Conservation (phyloP, 30 jellyfish, hydroid and myxozoan species). For the Aurelia coerulea region DNA sequence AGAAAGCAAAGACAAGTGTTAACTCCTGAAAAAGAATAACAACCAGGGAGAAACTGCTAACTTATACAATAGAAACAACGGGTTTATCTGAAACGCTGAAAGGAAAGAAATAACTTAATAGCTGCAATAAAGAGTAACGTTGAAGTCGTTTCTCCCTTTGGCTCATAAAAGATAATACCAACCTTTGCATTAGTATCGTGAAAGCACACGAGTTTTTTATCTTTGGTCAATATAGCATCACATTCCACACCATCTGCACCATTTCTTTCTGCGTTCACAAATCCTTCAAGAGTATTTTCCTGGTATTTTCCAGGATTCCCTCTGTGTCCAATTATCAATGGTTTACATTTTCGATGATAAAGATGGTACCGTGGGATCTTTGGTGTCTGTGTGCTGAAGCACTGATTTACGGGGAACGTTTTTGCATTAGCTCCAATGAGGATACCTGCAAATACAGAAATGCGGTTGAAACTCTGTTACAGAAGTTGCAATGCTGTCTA, state of each 20-base stretch:
- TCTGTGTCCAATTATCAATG: conserved; percentile 89
- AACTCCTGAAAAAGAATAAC: too few species aligned
- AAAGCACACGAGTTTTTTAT: conserved; percentile 75
- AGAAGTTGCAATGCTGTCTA: too few species aligned
- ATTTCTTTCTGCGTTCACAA: conserved; percentile 19
- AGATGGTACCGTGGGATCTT: conserved; percentile 67
- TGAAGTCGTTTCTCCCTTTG: too few species aligned
- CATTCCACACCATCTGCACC: conserved; percentile 90
- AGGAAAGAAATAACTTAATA: too few species aligned
- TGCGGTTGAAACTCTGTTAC: too few species aligned
- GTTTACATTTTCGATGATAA: conserved; percentile 60
- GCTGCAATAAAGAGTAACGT: too few species aligned
- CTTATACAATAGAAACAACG: too few species aligned
- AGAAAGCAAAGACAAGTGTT: too few species aligned
- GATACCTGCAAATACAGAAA: background rate
- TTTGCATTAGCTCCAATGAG: background rate
- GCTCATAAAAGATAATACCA: too few species aligned
- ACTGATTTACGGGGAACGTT: background rate
- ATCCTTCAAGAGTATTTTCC: conserved; percentile 78
- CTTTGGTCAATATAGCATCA: conserved; percentile 76
- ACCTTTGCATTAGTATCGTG: conserved; percentile 79
- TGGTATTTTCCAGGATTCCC: conserved; percentile 66
- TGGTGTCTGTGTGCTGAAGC: background rate
- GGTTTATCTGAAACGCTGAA: too few species aligned
- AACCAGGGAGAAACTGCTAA: too few species aligned